Conservation (phyloP, 1,140 invertebrate species). For the Ruditapes philippinarum region DNA sequence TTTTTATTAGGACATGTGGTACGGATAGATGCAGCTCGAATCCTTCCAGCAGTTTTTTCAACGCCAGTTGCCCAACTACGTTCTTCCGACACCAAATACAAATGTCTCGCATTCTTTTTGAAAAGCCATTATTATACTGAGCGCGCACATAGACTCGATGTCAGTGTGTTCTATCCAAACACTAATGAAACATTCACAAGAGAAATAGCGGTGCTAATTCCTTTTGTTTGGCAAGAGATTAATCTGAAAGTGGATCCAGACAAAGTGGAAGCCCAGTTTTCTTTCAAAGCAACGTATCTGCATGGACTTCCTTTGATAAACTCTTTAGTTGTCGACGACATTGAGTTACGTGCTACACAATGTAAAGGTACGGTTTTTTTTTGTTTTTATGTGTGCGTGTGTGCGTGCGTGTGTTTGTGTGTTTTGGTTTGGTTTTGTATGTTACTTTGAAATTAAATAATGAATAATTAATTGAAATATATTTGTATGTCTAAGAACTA, state of each 20-base stretch:
- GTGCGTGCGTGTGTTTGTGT: too few species aligned
- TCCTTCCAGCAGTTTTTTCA: not conserved
- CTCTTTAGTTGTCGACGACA: not conserved
- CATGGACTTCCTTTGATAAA: too few species aligned
- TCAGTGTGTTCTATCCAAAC: not conserved
- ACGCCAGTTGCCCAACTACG: not conserved
- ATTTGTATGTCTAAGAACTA: too few species aligned
- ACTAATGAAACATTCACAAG: not conserved
- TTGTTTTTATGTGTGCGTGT: too few species aligned
- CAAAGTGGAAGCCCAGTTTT: not conserved
- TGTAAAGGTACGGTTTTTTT: constrained; percentile 23
- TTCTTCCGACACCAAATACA: not conserved
- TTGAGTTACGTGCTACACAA: not conserved
- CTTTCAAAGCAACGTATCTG: not conserved
- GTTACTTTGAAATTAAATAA: too few species aligned
- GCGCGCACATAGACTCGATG: not conserved
- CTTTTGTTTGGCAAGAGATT: not conserved
- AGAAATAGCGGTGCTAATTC: not conserved
- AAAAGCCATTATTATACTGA: not conserved
- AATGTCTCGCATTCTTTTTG: not conserved
- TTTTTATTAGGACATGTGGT: too few species aligned
- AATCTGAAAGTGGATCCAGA: not conserved
- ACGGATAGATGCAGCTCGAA: too few species aligned
- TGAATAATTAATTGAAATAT: too few species aligned
- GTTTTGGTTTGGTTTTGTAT: too few species aligned